Percentiles rank a stretch among this genome's conserved stretches.
Evolutionary conservation across 2,888 invertebrate species (phyloP).

Genomic region (Tenthredo livida): DNA sequence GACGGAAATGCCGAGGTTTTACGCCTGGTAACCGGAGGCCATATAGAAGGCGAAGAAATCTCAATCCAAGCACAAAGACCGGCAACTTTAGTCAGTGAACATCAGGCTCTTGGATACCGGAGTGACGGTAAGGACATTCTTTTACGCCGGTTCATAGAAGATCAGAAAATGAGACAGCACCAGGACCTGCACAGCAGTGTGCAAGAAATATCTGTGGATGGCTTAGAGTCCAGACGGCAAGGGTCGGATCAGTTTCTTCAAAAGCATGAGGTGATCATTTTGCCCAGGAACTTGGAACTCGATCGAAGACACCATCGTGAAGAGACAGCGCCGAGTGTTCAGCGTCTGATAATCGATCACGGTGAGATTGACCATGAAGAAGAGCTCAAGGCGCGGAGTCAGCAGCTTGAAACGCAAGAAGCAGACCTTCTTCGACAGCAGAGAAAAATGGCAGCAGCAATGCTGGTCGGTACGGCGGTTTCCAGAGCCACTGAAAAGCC

Average conservation of each 20-base stretch:
- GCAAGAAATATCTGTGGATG: slow-evolving; percentile 63
- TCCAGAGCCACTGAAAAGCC: slow-evolving; percentile 57
- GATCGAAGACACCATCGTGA: slow-evolving; percentile 66
- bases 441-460: slow-evolving; percentile 50
- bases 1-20: slow-evolving; percentile 93
- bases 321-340: slow-evolving; percentile 67
- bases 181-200: slow-evolving; percentile 63
- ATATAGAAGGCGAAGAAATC: slow-evolving; percentile 84
- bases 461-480: slow-evolving; percentile 61
- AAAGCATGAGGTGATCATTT: slow-evolving; percentile 67
- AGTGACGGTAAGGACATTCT: slow-evolving; percentile 92
- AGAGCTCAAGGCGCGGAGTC: slow-evolving; percentile 57
- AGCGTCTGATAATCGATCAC: slow-evolving; percentile 69
- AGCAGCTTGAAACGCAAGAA: slow-evolving; percentile 55
- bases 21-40: slow-evolving; percentile 87
- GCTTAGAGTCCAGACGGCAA: slow-evolving; percentile 66
- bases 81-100: slow-evolving; percentile 80
- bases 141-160: slow-evolving; percentile 91
- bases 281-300: slow-evolving; percentile 71
- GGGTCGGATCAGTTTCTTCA: slow-evolving; percentile 56
- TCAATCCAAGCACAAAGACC: slow-evolving; percentile 79
- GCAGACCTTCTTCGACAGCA: slow-evolving; percentile 51
- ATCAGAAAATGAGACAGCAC: slow-evolving; percentile 79
- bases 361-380: slow-evolving; percentile 60
- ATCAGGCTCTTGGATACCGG: slow-evolving; percentile 82